These are phyloP conservation scores for Suricata suricatta DNA, from an alignment of 2,113 vertebrate genomes.

Conservation along the genomic window DNA sequence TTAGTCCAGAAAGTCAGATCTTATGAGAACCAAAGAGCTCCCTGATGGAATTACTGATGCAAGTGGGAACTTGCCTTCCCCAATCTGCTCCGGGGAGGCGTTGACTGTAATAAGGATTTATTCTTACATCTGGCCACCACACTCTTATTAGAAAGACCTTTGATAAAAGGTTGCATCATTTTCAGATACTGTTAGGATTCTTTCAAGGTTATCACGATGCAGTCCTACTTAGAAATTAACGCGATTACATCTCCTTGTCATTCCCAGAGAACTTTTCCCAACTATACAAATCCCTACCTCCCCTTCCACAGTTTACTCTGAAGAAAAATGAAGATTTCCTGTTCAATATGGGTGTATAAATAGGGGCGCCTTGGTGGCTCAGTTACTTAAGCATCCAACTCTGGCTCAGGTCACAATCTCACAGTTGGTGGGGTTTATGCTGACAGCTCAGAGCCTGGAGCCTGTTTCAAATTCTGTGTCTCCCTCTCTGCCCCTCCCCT, in stretches of 20 bases:
- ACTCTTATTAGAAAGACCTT: not conserved
- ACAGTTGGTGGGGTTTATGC: no score
- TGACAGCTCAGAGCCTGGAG: no score
- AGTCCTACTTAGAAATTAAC: not conserved
- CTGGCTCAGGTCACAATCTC: no score
- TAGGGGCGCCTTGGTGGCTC: not conserved
- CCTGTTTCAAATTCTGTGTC: no score
- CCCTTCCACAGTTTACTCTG: not conserved
- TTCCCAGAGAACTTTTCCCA: not conserved
- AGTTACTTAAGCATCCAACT: no score
- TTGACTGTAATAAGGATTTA: not conserved
- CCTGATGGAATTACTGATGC: not conserved
- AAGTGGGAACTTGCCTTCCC: not conserved
- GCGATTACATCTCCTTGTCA: not conserved
- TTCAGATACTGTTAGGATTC: not conserved
- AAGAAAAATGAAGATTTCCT: not conserved
- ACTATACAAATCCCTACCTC: not conserved
- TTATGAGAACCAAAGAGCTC: not conserved
- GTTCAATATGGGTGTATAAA: not conserved
- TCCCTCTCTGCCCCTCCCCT: no score
- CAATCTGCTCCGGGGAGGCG: not conserved
- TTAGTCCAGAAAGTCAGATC: not conserved
- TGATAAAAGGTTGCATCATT: not conserved
- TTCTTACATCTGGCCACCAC: not conserved
- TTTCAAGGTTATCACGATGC: not conserved